These are phyloP conservation scores for Drosophila parvula DNA, from an alignment of 1,140 invertebrate genomes.

Conservation along the genomic window DNA sequence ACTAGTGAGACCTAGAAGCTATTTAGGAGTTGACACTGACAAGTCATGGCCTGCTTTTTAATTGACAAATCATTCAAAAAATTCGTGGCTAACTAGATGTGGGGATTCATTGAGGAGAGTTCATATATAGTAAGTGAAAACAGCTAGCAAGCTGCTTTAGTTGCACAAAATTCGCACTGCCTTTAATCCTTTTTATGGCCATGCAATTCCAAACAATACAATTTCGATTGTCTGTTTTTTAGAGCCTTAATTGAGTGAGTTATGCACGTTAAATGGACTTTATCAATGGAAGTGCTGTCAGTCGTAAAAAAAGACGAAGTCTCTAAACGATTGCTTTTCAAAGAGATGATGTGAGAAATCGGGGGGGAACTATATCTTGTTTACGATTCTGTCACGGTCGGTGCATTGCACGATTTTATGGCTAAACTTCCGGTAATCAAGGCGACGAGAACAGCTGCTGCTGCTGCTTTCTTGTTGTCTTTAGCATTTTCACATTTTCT, in stretches of 20 bases:
- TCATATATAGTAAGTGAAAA: too few relatives aligned
- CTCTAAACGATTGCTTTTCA: slow-evolving; percentile 46
- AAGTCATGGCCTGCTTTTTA: too few relatives aligned
- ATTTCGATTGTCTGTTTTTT: not conserved
- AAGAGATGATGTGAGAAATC: slow-evolving; percentile 22
- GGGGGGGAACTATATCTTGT: slow-evolving; percentile 34
- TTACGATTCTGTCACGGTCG: slow-evolving; percentile 47
- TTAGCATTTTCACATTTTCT: slow-evolving; percentile 4
- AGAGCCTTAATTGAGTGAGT: slow-evolving; percentile 1
- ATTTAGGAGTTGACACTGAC: too few relatives aligned
- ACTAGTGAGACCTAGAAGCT: too few relatives aligned
- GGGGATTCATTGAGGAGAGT: too few relatives aligned
- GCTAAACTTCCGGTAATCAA: slow-evolving; percentile 68
- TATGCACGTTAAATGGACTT: slow-evolving; percentile 7
- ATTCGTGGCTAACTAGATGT: too few relatives aligned
- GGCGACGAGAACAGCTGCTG: slow-evolving; percentile 23
- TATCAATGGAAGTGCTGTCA: slow-evolving; percentile 16
- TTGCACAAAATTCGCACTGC: too few relatives aligned
- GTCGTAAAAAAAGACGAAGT: slow-evolving; percentile 56
- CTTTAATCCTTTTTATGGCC: not conserved
- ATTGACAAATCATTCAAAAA: too few relatives aligned
- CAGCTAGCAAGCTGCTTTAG: too few relatives aligned
- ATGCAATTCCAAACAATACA: not conserved
- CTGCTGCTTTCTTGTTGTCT: slow-evolving; percentile 15
- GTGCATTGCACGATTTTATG: slow-evolving; percentile 47